Percentiles rank a stretch among this genome's conserved stretches.
Conservation (phyloP, 2,113 vertebrate genomes). For the Amphiprion percula region DNA sequence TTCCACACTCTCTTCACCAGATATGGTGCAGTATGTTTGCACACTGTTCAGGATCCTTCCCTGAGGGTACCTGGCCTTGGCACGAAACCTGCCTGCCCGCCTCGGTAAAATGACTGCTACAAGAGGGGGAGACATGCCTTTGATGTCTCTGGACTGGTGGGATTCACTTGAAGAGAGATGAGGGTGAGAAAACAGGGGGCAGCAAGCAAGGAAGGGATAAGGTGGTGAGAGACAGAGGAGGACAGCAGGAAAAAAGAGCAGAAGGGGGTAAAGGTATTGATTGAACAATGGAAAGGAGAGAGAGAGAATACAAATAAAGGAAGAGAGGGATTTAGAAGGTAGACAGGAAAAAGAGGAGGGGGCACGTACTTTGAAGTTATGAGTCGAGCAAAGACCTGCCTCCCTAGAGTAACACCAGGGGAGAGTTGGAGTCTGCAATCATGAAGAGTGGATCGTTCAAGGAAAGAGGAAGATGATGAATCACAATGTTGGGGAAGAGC, state of each 20-base stretch:
- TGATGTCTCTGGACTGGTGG: slow-evolving; percentile 59
- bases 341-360: slow-evolving; percentile 41
- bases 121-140: slow-evolving; percentile 45
- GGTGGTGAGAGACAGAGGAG: slow-evolving; percentile 37
- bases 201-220: slow-evolving; percentile 33
- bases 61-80: slow-evolving; percentile 71
- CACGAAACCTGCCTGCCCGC: slow-evolving; percentile 39
- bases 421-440: slow-evolving; percentile 34
- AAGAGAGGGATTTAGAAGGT: slow-evolving; percentile 31
- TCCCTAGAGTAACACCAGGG: slow-evolving; percentile 45
- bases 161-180: slow-evolving; percentile 42
- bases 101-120: slow-evolving; percentile 35
- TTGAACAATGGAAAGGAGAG: slow-evolving; percentile 55
- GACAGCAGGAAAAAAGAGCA: slow-evolving; percentile 9
- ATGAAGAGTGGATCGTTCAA: slow-evolving; percentile 40
- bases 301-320: slow-evolving; percentile 66
- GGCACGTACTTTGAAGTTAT: slow-evolving; percentile 65
- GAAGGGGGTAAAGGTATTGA: slow-evolving; percentile 54
- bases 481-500: slow-evolving; percentile 38
- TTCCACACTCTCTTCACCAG: slow-evolving; percentile 18
- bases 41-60: slow-evolving; percentile 43
- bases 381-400: slow-evolving; percentile 45
- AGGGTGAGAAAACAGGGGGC: slow-evolving; percentile 11
- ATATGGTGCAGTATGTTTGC: slow-evolving; percentile 51
- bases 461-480: slow-evolving; percentile 56